Base-by-base conservation (phyloP, 53 echinoderm and acorn worm genomes). In the Crossaster papposus region DNA sequence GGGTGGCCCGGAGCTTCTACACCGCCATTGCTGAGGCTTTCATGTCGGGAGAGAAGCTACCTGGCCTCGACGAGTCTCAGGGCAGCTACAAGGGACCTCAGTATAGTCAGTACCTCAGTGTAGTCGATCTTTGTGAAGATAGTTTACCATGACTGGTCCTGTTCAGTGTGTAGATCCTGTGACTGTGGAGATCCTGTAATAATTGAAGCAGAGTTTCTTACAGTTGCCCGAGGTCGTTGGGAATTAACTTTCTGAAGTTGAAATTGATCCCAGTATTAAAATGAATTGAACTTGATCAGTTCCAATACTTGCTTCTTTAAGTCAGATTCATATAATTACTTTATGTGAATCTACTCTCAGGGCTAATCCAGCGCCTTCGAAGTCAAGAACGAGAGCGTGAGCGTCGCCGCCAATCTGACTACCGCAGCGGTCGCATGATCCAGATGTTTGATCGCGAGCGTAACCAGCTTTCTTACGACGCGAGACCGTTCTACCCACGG, bases 11-110 rank as follows among this genome's bases (percentile, higher is more conserved):
- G 13, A 99, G 99, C 82, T 99, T 96, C 92, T 99, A 99, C 77
- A 99, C 99, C 14, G 99, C 99, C 51, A 96, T 99, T 62, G 96
- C 99, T 17, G 99, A 99, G 81, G 99, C 99, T 1, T 93, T 99
- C 55, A 99, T 99, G 96, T 94, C 96, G 14, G 90, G 80, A 14
- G 99, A 99, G 55, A 93, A 91, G 58, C 65, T 99, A 23, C 99
- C 99, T 10, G 93, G 90, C 70, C 53, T 99, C 50, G 99, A 95
- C 20, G 99, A 99, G 58, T 92, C 93, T 54, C 97, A 96, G 91
- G 95, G 95, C 11, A 93, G 93, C 36, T 78, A 91, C 34, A 96
- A 95, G 76, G 97, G 95, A 81, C 97, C 95, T 36, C 97, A 96
- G 83, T 95, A 96, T 68, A 91, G 97, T 96, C 83, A 96, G 97